Base-by-base conservation (phyloP, 1,140 invertebrate species). In the Rhagoletis zephyria region DNA sequence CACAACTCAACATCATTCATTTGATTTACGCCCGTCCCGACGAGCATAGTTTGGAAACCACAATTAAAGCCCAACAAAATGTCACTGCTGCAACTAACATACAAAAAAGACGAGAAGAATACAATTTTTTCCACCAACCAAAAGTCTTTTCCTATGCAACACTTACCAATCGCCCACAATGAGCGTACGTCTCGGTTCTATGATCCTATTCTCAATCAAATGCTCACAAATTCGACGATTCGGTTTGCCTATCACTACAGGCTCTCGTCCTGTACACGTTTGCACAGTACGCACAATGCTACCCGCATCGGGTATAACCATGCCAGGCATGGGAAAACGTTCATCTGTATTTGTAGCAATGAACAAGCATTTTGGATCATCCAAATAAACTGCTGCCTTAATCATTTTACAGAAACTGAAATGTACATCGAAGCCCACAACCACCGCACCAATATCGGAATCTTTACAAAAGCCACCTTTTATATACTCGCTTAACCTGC, bases 311-410 rank as follows among this genome's bases (percentile, higher is more conserved):
- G 94, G 93, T 88, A 95, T 94, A 59, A 95, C 90, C 45, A 95
- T 89, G 45, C 91, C 90, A 1, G 93, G 91, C 87, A 94, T 93
- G 87, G 97, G 95, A 93, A 97, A 96, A 86, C 95, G 93, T 93
- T 97, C 97, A 94, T 99, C 98, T 16, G 97, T 98, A 92, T 99
- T 99, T 2, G 98, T 99, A 0, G 96, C 98, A 88, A 99, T 94
- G 91, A 99, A 99, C 81, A 97, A 90, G 90, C 96, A 96, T 45
- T 96, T 94, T 1, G 95, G 95, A 92, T 97, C 94, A 16, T 95
- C 95, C 12, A 98, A 93, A 93, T 99, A 99, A 40, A 95, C 96
- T 0, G 96, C 96, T n/a, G 98, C 98, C 94, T 97, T 98, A 89
- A 97, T 94, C 89, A 99, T 95, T 94, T 99, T 99, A 0, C 95